These are phyloP conservation scores for Caenorhabditis panamensis DNA, from an alignment of 2,888 invertebrate genomes.

Conservation along the genomic window DNA sequence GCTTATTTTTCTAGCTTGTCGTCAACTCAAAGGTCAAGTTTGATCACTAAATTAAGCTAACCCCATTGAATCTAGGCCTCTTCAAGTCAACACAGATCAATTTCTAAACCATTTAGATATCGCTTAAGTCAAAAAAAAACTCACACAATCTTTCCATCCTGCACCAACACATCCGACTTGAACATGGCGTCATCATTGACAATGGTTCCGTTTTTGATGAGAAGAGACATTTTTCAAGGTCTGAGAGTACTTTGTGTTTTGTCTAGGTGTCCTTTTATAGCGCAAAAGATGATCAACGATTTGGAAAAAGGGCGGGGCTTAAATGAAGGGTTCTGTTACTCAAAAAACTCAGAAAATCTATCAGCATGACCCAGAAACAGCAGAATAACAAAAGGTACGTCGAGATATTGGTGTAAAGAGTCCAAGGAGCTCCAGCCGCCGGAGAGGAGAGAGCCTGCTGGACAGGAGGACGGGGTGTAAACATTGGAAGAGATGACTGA, in stretches of 20 bases:
- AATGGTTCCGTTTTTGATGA: conserved; percentile 95
- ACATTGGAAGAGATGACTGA: not conserved
- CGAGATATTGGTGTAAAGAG: not conserved
- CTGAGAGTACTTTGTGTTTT: not conserved
- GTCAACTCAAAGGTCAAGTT: too few species aligned
- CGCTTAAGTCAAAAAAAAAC: too few species aligned
- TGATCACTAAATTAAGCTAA: too few species aligned
- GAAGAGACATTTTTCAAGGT: conserved; percentile 48
- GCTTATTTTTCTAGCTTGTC: not conserved
- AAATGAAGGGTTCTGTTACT: not conserved
- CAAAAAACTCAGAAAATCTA: not conserved
- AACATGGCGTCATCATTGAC: conserved; percentile 94
- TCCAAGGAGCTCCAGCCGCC: not conserved
- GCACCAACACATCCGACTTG: conserved; percentile 94
- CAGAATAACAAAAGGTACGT: not conserved
- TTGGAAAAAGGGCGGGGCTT: not conserved
- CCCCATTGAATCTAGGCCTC: too few species aligned
- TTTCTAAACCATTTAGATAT: conserved; percentile 88
- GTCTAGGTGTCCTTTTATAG: conserved; percentile 4
- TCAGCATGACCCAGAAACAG: not conserved
- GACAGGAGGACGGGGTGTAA: not conserved
- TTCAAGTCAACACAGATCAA: too few species aligned
- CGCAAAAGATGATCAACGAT: conserved; percentile 7
- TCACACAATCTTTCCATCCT: conserved; percentile 86
- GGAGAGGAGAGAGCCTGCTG: not conserved